These are phyloP conservation scores for Elmis aenea DNA, from an alignment of 2,888 invertebrate genomes.

Conservation along the genomic window DNA sequence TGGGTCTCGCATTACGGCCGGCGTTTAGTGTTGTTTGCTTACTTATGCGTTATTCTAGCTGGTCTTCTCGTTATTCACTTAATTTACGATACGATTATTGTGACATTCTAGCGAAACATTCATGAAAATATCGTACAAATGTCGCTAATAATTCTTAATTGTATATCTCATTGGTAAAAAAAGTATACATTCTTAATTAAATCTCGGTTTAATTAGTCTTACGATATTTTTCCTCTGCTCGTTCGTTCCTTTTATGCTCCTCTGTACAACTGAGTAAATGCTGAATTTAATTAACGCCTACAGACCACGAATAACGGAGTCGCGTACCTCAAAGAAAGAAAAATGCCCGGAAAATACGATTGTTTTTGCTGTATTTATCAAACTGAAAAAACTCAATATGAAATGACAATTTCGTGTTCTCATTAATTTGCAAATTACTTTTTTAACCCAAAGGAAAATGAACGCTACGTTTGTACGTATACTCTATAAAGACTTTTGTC, in stretches of 20 bases:
- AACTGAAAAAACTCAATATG: too few species aligned
- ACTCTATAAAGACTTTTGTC: too few species aligned
- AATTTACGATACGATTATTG: constrained; percentile 24
- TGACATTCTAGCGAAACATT: constrained; percentile 12
- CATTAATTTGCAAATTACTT: too few species aligned
- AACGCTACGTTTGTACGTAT: too few species aligned
- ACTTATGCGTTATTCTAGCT: constrained; percentile 23
- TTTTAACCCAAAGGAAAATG: too few species aligned
- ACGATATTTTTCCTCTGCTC: constrained; percentile 18
- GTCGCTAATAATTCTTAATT: constrained; percentile 21
- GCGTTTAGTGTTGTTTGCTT: constrained; percentile 31
- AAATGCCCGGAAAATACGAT: too few species aligned
- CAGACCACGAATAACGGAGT: too few species aligned
- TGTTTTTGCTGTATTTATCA: too few species aligned
- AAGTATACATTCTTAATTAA: constrained; percentile 22
- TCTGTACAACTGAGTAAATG: constrained; percentile 14
- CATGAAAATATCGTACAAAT: constrained; percentile 10
- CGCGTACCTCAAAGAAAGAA: too few species aligned
- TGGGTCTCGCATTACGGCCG: constrained; percentile 28
- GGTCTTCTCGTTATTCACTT: constrained; percentile 26
- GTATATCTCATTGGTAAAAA: constrained; percentile 20
- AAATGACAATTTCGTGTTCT: too few species aligned
- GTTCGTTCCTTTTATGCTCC: constrained; percentile 12
- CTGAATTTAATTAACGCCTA: too few species aligned
- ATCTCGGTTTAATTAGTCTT: constrained; percentile 22